phyloP scores from a whole-genome alignment of 2,888 invertebrate species.

The Trachelus troglodyta region DNA sequence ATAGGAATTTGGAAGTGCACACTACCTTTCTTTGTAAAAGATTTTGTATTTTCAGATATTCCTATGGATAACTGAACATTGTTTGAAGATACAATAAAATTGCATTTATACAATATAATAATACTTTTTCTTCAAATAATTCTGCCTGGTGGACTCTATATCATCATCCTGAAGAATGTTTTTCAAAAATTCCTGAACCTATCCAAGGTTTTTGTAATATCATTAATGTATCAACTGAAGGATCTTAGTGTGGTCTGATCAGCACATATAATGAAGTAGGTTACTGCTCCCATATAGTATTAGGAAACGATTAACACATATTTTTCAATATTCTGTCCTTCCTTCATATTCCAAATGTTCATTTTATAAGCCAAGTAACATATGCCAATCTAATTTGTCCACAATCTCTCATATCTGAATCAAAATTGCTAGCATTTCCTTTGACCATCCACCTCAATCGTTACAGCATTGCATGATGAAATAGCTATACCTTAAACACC shows the following conservation, averaged over 20 bases:
- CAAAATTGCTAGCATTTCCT: not conserved
- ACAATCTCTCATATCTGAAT: not conserved
- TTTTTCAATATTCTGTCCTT: not conserved
- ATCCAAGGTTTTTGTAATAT: not conserved
- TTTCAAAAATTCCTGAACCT: not conserved
- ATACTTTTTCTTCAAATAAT: not conserved
- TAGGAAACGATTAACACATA: not conserved
- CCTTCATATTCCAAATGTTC: not conserved
- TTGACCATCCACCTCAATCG: not conserved
- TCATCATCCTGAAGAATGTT: not conserved
- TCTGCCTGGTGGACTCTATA: not conserved
- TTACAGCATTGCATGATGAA: not conserved
- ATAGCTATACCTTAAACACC: not conserved
- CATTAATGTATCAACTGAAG: not conserved
- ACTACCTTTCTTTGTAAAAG: not conserved
- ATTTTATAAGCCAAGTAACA: not conserved
- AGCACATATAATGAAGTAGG: not conserved
- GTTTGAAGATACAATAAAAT: not conserved
- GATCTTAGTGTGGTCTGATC: not conserved
- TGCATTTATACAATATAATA: not conserved
- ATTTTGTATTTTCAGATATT: not conserved
- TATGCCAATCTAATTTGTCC: not conserved
- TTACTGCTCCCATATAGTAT: not conserved
- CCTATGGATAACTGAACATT: not conserved
- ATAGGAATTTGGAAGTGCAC: not conserved